Percentiles rank a stretch among this genome's conserved stretches.
Evolutionary conservation across 2,888 invertebrate species (phyloP).

Genomic region (Cephus runcator): DNA sequence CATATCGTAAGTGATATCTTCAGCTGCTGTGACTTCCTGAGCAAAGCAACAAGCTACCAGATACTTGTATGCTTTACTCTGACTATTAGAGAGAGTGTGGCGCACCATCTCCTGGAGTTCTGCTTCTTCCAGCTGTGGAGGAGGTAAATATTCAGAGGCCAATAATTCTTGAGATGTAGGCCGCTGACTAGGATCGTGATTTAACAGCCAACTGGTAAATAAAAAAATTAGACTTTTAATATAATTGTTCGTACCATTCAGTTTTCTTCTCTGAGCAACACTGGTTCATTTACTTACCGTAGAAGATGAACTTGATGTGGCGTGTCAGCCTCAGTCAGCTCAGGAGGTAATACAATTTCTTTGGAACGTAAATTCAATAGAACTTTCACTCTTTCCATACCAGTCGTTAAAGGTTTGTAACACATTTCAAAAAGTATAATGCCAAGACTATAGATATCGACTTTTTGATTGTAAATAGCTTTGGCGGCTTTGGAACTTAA

Average conservation of each 20-base stretch:
- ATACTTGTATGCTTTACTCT: constrained; percentile 81
- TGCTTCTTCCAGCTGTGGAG: constrained; percentile 86
- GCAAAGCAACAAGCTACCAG: constrained; percentile 73
- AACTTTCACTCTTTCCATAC: constrained; percentile 89
- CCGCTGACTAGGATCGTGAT: constrained; percentile 84
- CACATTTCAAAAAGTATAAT: constrained; percentile 98
- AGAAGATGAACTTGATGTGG: constrained; percentile 72
- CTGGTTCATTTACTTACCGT: constrained; percentile 66
- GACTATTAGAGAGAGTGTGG: constrained; percentile 83
- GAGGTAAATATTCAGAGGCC: constrained; percentile 84
- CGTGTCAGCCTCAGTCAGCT: constrained; percentile 71
- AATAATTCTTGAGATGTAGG: constrained; percentile 89
- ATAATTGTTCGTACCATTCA: not conserved
- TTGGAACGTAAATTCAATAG: constrained; percentile 78
- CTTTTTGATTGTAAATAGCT: constrained; percentile 88
- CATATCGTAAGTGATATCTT: constrained; percentile 86
- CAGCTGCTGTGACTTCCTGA: constrained; percentile 72
- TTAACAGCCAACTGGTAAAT: constrained; percentile 75
- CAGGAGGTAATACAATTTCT: constrained; percentile 77
- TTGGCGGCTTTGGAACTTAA: constrained; percentile 76
- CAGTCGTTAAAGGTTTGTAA: constrained; percentile 83
- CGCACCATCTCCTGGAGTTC: constrained; percentile 85
- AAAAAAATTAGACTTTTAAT: constrained; percentile 18
- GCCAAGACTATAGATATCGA: constrained; percentile 78
- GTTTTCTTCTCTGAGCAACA: not conserved